Evolutionary conservation across 2,888 invertebrate species (phyloP), one percentile per base, ranked within the genome.

Genomic region (Lasioglossum leucozonium): DNA sequence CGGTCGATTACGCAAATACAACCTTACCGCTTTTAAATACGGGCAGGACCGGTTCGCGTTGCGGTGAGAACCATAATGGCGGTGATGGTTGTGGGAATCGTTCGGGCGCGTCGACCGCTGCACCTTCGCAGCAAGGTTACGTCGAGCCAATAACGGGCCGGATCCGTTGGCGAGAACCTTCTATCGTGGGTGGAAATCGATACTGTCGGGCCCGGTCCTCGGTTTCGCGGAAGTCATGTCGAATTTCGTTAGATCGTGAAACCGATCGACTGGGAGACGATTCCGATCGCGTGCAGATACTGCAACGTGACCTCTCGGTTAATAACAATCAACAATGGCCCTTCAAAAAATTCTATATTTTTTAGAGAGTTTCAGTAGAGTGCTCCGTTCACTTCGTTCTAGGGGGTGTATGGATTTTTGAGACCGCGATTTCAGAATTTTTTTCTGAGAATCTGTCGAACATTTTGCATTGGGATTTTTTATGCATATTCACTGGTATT

Each of bases 101-200:
- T 74, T 92, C 91, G 87, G 86, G 91, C 92, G 91, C 91, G 86
- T 90, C 92, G 90, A 47, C 75, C 90, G 83, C 92, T 92, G 93
- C 92, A 92, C 93, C 92, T 93, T 92, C 87, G 87, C 88, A 82
- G 91, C 92, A 92, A 91, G 91, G 91, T 91, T 92, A 89, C 88
- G 84, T 85, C 76, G 84, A 26, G 3, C n/a, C 40, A 40, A 85
- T 73, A 81, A 40, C 22, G 76, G 87, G 84, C 79, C 85, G 83
- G 87, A 90, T 87, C 87, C 85, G 75, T 65, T 69, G 73, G 69
- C 87, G 83, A 82, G 88, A 87, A 91, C 86, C 82, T 71, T 18
- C 30, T 8, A 47, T 69, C 81, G 89, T 90, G 80, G 83, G 83
- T 88, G 89, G 90, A 91, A 91, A 91, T 87, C 91, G 87, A 91